Conservation (phyloP, 2,888 invertebrate species). For the Orthonychiurus folsomi region DNA sequence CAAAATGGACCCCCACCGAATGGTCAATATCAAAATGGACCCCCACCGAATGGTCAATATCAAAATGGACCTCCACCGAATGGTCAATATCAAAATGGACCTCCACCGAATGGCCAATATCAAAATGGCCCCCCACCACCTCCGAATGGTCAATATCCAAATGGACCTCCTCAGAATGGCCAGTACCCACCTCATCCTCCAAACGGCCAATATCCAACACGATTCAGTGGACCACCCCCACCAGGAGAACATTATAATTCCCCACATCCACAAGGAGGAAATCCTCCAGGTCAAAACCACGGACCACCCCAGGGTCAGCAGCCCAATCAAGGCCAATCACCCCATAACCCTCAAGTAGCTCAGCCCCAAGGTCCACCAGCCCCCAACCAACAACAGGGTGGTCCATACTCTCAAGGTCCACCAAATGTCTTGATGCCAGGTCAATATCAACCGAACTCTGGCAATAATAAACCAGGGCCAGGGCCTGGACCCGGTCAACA, state of each 20-base stretch:
- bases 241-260: no score
- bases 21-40: not conserved
- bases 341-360: no score
- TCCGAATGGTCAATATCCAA: not conserved
- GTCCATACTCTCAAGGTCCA: not conserved
- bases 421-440: not conserved
- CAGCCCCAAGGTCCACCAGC: constrained; percentile 2
- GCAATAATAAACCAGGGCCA: no score
- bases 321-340: no score
- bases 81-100: not conserved
- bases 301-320: not conserved
- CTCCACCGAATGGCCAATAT: not conserved
- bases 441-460: not conserved
- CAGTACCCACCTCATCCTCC: not conserved
- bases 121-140: not conserved
- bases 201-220: not conserved
- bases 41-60: constrained; percentile 5
- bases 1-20: constrained; percentile 7
- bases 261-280: no score
- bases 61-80: constrained; percentile 8
- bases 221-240: no score
- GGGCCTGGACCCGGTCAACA: not conserved
- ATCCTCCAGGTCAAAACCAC: not conserved
- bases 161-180: not conserved
- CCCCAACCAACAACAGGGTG: not conserved